Base-by-base conservation (phyloP, 37 sponge, comb jelly and placozoan species). In the Spongilla lacustris region DNA sequence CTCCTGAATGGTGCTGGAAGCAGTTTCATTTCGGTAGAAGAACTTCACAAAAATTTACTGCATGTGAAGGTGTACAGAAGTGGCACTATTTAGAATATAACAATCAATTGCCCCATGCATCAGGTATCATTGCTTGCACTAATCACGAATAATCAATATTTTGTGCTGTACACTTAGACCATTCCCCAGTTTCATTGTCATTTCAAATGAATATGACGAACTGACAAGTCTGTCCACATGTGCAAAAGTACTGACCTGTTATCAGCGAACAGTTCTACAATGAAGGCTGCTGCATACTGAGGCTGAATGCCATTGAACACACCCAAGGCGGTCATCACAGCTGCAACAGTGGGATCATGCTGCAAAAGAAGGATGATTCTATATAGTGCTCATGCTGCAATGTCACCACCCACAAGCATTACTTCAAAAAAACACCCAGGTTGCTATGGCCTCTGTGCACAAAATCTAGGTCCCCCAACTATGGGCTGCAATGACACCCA, bases 331-430 rank as follows among this genome's bases (percentile, higher is more conserved):
- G 77, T 80, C 69, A 89, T 77, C 81, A 97, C 82, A 26, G 87
- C 78, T 35, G 89, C 88, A 5, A 97, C 85, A 21, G 93, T 95
- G 22, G 89, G 81, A 68, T 97, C 98, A 86, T 97, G 98, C 95
- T 94, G 85, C 3, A 77, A 12, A 22, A 74, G 23, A 67, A 19
- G 27, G 2, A 69, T 29, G 19, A 33, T 30, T n/a, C 70, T 5
- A 69, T 10, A 27, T 69, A 69, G 5, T 28, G 70, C 70, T 5
- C 25, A 5, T 22, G 25, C 5, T 69, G 27, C 70, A 69, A 28
- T n/a, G n/a, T n/a, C n/a, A n/a, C n/a, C n/a, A n/a, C n/a, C n/a
- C n/a, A n/a, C n/a, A n/a, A n/a, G n/a, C n/a, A n/a, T n/a, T n/a
- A n/a, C n/a, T n/a, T 4, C 8, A 69, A 10, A 10, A 10, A 69